Conservation (phyloP, 2,113 vertebrate genomes). For the Petroica traversi region DNA sequence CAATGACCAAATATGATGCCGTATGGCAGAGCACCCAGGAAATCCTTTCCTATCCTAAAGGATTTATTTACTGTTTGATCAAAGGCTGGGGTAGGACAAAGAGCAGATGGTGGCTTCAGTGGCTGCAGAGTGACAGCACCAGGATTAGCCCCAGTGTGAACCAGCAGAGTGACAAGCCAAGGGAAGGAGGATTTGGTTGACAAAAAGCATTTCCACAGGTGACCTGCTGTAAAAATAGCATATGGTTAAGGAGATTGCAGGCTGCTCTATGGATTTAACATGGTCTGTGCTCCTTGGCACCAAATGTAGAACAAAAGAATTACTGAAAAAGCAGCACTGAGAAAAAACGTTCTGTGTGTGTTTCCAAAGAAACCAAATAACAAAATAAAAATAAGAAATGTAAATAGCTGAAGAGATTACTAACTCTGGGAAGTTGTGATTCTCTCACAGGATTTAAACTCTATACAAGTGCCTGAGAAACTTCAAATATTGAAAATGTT, state of each 20-base stretch:
- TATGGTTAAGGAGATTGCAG: constrained; percentile 6
- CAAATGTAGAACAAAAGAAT: not conserved
- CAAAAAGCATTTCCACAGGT: constrained; percentile 40
- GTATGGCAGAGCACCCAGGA: not conserved
- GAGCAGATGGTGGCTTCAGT: not conserved
- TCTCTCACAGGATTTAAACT: not conserved
- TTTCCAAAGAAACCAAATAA: not conserved
- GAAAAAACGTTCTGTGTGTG: not conserved
- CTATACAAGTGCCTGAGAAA: not conserved
- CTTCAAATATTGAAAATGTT: constrained; percentile 18
- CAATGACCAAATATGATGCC: not conserved
- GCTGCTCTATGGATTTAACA: not conserved
- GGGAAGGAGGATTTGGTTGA: not conserved
- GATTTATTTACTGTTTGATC: constrained; percentile 7
- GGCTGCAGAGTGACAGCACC: not conserved
- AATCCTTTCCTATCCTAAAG: not conserved
- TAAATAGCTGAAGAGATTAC: not conserved
- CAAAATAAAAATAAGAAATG: not conserved
- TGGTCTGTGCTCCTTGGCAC: not conserved
- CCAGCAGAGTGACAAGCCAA: constrained; percentile 16
- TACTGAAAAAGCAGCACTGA: not conserved
- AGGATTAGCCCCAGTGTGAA: constrained; percentile 17
- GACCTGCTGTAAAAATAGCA: constrained; percentile 14
- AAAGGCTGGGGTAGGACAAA: not conserved
- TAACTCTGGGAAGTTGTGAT: not conserved